phyloP scores from a whole-genome alignment of 1,140 invertebrate genomes.

The Drosophila subobscura region DNA sequence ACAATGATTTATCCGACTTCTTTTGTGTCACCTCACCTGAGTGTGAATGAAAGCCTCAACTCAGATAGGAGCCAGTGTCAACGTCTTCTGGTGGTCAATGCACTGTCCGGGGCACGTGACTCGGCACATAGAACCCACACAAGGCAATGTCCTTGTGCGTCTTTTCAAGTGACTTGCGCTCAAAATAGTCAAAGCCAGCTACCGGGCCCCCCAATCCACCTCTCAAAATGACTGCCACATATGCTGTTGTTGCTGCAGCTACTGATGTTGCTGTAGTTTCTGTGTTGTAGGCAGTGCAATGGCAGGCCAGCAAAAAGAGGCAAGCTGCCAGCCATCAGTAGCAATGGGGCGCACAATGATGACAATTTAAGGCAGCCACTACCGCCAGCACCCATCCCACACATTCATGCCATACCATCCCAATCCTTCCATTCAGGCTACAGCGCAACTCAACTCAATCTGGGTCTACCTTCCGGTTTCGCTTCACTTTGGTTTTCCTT shows the following conservation, averaged over 20 bases:
- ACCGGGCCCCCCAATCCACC: slow-evolving; percentile 3
- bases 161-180: slow-evolving; percentile 75
- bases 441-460: slow-evolving; percentile 39
- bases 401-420: not conserved
- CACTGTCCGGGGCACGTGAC: slow-evolving; percentile 70
- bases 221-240: not conserved
- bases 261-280: slow-evolving; percentile 10
- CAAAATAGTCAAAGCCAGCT: slow-evolving; percentile 58
- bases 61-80: slow-evolving; percentile 36
- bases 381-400: slow-evolving; percentile 8
- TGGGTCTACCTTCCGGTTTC: slow-evolving; percentile 58
- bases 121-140: slow-evolving; percentile 52
- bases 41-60: slow-evolving; percentile 38
- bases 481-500: slow-evolving; percentile 38
- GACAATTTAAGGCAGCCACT: slow-evolving; percentile 60
- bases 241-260: slow-evolving; percentile 19
- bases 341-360: slow-evolving; percentile 61
- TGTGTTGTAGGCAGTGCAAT: slow-evolving; percentile 60
- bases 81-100: slow-evolving; percentile 64
- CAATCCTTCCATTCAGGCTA: slow-evolving; percentile 17
- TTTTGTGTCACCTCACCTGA: slow-evolving; percentile 21
- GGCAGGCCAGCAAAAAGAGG: slow-evolving; percentile 45
- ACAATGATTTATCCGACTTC: too few relatives aligned
- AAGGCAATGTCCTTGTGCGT: slow-evolving; percentile 67
- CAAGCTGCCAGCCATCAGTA: slow-evolving; percentile 33